Conservation (phyloP, 2,797 vertebrate genomes). For the Trachurus trachurus region DNA sequence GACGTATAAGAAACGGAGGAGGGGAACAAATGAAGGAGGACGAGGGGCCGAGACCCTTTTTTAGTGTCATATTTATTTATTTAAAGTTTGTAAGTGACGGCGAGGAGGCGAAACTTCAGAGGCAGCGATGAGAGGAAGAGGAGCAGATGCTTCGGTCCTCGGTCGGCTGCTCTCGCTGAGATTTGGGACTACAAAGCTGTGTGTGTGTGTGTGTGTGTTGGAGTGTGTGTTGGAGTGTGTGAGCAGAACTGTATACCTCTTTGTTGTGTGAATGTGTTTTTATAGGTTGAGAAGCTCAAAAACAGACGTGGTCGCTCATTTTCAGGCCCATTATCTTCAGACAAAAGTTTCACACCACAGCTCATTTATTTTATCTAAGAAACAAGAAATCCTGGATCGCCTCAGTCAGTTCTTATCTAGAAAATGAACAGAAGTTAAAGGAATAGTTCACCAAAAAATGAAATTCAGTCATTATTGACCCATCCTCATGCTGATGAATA, state of each 20-base stretch:
- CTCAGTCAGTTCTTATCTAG: background rate
- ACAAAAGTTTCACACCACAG: too few species aligned
- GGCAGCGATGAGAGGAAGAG: conserved; percentile 3
- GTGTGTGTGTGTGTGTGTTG: conserved; percentile 5
- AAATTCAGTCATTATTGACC: too few species aligned
- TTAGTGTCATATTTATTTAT: conserved; percentile 73
- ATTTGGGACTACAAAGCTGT: conserved; percentile 14
- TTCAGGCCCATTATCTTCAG: too few species aligned
- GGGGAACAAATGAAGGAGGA: conserved; percentile 37
- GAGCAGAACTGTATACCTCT: conserved; percentile 57
- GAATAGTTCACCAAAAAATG: too few species aligned
- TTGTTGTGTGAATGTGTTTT: background rate
- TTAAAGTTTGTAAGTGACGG: conserved; percentile 45
- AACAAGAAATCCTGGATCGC: background rate
- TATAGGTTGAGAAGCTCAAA: conserved; percentile 1
- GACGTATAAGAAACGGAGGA: background rate
- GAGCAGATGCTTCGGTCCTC: conserved; percentile 12
- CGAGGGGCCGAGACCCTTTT: background rate
- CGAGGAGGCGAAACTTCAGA: background rate
- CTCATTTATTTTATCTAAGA: too few species aligned
- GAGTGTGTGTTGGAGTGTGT: conserved; percentile 11
- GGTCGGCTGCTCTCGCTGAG: conserved; percentile 25
- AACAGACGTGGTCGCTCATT: too few species aligned
- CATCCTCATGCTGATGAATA: too few species aligned
- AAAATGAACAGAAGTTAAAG: background rate